phyloP scores from a whole-genome alignment of 2,113 vertebrate species.

The Bujurquina vittata region DNA sequence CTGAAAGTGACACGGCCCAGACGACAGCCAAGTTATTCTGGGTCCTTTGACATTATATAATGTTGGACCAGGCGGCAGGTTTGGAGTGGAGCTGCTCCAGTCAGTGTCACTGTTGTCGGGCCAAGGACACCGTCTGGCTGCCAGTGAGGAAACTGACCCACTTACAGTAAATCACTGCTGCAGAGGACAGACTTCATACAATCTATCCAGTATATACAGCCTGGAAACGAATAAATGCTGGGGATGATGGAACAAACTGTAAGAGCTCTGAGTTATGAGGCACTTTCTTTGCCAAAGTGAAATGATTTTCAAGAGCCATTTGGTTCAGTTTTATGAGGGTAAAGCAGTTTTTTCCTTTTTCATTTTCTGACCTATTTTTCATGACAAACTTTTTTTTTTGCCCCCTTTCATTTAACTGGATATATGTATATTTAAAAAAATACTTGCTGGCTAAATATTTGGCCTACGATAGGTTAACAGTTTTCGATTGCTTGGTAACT shows the following conservation, averaged over 20 bases:
- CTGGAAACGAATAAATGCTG: neutral
- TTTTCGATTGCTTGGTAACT: neutral
- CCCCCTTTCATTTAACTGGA: neutral
- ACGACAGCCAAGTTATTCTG: slow-evolving; percentile 53
- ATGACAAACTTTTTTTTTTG: neutral
- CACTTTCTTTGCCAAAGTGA: neutral
- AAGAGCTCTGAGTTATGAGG: slow-evolving; percentile 7
- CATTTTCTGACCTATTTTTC: neutral
- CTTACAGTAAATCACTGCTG: slow-evolving; percentile 42
- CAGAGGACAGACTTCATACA: slow-evolving; percentile 20
- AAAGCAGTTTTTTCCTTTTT: neutral
- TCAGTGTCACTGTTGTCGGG: slow-evolving; percentile 49
- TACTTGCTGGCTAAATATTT: too few relatives aligned
- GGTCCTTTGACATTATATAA: slow-evolving; percentile 45
- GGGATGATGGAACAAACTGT: neutral
- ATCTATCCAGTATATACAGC: neutral
- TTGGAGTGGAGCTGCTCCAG: slow-evolving; percentile 51
- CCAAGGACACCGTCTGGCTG: slow-evolving; percentile 61
- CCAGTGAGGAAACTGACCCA: slow-evolving; percentile 65
- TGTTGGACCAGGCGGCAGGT: slow-evolving; percentile 31
- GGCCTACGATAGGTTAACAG: too few relatives aligned
- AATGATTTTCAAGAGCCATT: neutral
- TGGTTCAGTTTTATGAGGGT: neutral
- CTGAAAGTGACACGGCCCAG: slow-evolving; percentile 26
- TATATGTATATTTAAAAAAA: too few relatives aligned